Conservation (phyloP, 2,113 vertebrate genomes). For the Paralichthys olivaceus region DNA sequence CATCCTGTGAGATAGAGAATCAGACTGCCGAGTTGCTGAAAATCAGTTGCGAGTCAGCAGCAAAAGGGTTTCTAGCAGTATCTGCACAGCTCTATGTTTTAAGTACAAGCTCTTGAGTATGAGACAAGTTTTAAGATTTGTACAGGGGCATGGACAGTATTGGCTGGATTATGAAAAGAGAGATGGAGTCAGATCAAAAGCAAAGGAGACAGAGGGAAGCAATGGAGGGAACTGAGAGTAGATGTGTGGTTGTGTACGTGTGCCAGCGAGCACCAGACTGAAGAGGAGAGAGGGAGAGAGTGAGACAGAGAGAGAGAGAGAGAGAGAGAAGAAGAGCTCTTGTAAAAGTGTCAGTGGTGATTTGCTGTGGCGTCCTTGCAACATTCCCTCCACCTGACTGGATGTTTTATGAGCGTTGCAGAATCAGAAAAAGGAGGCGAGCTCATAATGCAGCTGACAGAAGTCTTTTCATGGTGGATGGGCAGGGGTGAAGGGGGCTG, state of each 20-base stretch:
- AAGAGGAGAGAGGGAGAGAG: slow-evolving; percentile 21
- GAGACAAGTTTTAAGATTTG: slow-evolving; percentile 15
- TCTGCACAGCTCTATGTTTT: no score
- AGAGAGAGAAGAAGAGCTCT: slow-evolving; percentile 36
- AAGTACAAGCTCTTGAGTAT: slow-evolving; percentile 11
- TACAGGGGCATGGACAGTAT: slow-evolving; percentile 4
- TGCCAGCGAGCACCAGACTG: slow-evolving; percentile 33
- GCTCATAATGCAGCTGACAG: slow-evolving; percentile 81
- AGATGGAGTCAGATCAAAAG: slow-evolving; percentile 27
- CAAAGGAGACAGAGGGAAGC: slow-evolving; percentile 18
- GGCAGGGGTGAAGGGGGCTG: slow-evolving; percentile 48
- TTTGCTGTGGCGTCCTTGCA: slow-evolving; percentile 78
- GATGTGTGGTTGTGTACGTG: slow-evolving; percentile 30
- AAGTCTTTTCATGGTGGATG: slow-evolving; percentile 78
- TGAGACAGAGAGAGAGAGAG: slow-evolving; percentile 25
- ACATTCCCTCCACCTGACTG: slow-evolving; percentile 68
- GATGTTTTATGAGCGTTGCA: slow-evolving; percentile 78
- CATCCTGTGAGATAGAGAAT: slow-evolving; percentile 14
- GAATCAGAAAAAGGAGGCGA: slow-evolving; percentile 72
- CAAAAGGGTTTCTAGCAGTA: slow-evolving; percentile 37
- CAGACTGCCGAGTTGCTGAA: slow-evolving; percentile 45
- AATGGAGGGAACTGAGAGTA: slow-evolving; percentile 31
- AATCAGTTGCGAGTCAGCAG: slow-evolving; percentile 54
- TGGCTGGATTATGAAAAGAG: slow-evolving; percentile 26
- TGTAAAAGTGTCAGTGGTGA: slow-evolving; percentile 73